Evolutionary conservation across 1,140 invertebrate species (phyloP).

Genomic region (Brachionus koreanus): DNA sequence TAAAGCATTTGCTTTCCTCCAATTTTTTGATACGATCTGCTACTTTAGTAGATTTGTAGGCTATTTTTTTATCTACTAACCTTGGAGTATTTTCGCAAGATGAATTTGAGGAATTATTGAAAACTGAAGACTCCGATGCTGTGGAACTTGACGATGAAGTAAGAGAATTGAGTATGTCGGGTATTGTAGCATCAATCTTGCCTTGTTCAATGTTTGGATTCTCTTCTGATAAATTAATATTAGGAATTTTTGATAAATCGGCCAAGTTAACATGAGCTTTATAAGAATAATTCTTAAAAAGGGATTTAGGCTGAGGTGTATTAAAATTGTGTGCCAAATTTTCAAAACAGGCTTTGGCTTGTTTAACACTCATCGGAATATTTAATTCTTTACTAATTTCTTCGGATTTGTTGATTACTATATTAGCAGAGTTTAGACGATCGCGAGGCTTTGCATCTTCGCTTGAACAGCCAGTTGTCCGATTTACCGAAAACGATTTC

Average conservation of each 20-base stretch:
- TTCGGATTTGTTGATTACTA: not conserved
- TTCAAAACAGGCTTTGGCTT: conserved; percentile 33
- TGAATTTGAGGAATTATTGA: not conserved
- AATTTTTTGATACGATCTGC: not conserved
- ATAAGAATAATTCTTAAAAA: not conserved
- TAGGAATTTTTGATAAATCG: not conserved
- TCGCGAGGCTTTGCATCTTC: not conserved
- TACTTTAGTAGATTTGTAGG: not conserved
- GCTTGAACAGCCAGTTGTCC: not conserved
- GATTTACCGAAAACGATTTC: not conserved
- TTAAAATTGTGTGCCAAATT: not conserved
- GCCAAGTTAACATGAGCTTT: not conserved
- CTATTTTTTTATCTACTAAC: not conserved
- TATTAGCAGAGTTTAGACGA: not conserved
- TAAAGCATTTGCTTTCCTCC: not conserved
- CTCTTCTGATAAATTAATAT: not conserved
- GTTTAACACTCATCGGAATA: conserved; percentile 25
- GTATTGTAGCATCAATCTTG: not conserved
- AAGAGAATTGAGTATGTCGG: not conserved
- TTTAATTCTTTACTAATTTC: conserved; percentile 22
- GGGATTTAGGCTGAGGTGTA: not conserved
- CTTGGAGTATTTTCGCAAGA: conserved; percentile 20
- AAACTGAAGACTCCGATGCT: not conserved
- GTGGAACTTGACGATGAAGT: conserved; percentile 25
- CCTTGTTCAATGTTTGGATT: not conserved